Conservation (phyloP, 2,797 vertebrate genomes). For the Pseudomugil gertrudae region DNA sequence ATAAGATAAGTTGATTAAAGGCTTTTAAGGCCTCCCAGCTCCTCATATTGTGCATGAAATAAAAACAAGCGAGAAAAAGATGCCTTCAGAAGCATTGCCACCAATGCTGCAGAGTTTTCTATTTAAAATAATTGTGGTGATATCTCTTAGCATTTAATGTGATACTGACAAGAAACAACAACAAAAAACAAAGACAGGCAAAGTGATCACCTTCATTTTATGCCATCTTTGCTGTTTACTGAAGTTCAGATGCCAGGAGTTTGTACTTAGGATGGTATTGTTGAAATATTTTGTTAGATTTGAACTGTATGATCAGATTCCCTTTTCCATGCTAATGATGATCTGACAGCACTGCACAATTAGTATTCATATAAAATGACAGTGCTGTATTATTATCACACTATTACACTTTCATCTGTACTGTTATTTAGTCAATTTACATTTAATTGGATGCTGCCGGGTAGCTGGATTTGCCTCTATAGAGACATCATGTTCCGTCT, state of each 20-base stretch:
- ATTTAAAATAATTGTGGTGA: not conserved
- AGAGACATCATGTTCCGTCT: not conserved
- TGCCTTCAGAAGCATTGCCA: not conserved
- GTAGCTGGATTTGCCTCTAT: not conserved
- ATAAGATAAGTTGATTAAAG: conserved; percentile 58
- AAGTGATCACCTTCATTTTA: not conserved
- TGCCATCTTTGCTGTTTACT: too few species aligned
- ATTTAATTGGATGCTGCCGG: not conserved
- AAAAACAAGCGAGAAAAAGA: conserved; percentile 3
- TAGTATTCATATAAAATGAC: too few species aligned
- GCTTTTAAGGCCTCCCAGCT: conserved; percentile 39
- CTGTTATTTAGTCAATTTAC: too few species aligned
- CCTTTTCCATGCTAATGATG: not conserved
- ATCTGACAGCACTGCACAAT: not conserved
- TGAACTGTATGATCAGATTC: conserved; percentile 1
- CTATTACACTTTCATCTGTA: too few species aligned
- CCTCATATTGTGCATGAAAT: conserved; percentile 24
- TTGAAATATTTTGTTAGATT: conserved; percentile 14
- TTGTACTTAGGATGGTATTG: conserved; percentile 1
- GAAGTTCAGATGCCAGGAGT: not conserved
- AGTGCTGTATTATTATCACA: not conserved
- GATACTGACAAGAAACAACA: not conserved
- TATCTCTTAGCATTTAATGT: conserved; percentile 6
- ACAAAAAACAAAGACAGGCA: not conserved
- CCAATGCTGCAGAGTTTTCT: conserved; percentile 1